A percentile compares a stretch with the other conserved stretches of the same genome.
Conservation (phyloP, 2,113 vertebrate species). For the Petromus typicus region DNA sequence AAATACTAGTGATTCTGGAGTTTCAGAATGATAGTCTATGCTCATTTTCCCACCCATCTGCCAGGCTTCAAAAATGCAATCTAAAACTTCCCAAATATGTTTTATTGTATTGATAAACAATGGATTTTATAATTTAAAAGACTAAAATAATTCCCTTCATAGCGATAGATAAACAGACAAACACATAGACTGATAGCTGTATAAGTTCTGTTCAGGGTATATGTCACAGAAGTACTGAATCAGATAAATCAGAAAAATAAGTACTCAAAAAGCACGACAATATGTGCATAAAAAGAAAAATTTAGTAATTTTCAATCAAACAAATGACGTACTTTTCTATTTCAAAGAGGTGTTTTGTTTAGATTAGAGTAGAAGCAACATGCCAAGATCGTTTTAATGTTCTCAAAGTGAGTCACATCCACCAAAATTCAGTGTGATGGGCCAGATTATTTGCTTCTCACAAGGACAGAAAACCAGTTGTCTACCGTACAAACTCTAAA, state of each 20-base stretch:
- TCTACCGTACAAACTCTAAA: neutral
- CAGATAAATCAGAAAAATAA: slow-evolving; percentile 80
- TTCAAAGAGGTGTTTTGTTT: slow-evolving; percentile 44
- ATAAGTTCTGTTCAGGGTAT: neutral
- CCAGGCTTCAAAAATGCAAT: slow-evolving; percentile 61
- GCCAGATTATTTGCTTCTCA: neutral
- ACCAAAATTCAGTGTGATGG: neutral
- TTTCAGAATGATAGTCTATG: neutral
- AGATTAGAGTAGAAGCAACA: neutral
- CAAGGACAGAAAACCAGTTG: neutral
- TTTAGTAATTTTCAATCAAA: slow-evolving; percentile 36
- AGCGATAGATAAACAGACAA: neutral
- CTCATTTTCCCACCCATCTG: slow-evolving; percentile 63
- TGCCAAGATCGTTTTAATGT: neutral
- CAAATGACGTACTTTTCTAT: slow-evolving; percentile 45
- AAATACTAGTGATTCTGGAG: neutral
- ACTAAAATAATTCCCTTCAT: slow-evolving; percentile 13
- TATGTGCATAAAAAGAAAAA: slow-evolving; percentile 55
- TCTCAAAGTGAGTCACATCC: slow-evolving; percentile 13
- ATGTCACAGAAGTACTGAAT: slow-evolving; percentile 63
- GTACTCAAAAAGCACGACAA: slow-evolving; percentile 66
- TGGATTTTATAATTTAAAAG: slow-evolving; percentile 30
- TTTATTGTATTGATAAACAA: slow-evolving; percentile 31
- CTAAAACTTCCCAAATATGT: slow-evolving; percentile 20
- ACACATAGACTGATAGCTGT: neutral